Base-by-base conservation (phyloP, 1,140 invertebrate genomes). In the Vanessa atalanta region DNA sequence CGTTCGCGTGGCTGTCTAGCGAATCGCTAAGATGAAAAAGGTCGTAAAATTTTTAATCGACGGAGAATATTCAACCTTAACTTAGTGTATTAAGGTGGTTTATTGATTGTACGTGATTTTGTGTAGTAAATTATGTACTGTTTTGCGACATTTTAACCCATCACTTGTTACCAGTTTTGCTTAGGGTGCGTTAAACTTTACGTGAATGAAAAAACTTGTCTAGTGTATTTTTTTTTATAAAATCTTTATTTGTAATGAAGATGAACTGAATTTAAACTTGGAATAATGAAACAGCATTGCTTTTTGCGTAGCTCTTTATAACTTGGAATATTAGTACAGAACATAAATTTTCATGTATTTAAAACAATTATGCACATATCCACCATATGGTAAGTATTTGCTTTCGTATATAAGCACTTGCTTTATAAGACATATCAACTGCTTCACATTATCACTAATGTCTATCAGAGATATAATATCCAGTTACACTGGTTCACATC, bases 131-230 rank as follows among this genome's bases (percentile, higher is more conserved):
- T 78, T 78, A 78, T 75, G 77, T 78, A 75, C 73, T 75, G 65
- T 75, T 68, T 53, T 71, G 68, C 70, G 73, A 75, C 77, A 69
- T 75, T 78, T 78, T 75, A 75, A 75, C 76, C 72, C 76, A 78
- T 78, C 76, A 74, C 69, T 76, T 69, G 78, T 76, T 81, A 80
- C 80, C 76, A 79, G 75, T 80, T 79, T 76, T 80, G 73, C 72
- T 74, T 69, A 72, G 77, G 76, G 75, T 79, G 77, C 79, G 79
- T 82, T 79, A 80, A 82, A 80, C 79, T 75, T 82, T 70, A 74
- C 73, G 67, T 57, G 77, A 75, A 75, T 75, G 64, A 75, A 71
- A 73, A 75, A 75, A 75, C 64, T 61, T 12, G 65, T 73, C 64
- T 71, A 70, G 16, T 57, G 51, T 61, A 61, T 65, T 47, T 70